Conservation (phyloP, 2,797 vertebrate genomes). For the Leucoraja ocellata region DNA sequence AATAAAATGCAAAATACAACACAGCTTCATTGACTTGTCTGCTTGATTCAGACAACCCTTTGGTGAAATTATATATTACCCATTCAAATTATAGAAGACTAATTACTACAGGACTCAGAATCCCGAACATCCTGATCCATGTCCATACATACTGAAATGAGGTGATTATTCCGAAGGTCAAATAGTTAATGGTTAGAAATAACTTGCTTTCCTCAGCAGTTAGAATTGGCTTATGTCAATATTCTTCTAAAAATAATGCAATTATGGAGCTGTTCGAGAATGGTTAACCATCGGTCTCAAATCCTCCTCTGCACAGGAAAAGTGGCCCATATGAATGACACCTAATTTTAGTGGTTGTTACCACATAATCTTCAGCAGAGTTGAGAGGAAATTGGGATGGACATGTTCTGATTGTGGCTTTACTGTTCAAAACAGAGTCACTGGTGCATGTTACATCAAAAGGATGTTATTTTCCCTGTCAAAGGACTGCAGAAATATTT, state of each 20-base stretch:
- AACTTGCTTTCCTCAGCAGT: neutral
- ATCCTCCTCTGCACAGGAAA: neutral
- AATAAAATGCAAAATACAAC: too few species aligned
- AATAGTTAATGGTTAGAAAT: neutral
- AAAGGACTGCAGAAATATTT: neutral
- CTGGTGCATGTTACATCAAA: neutral
- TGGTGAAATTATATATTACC: neutral
- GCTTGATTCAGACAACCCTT: too few species aligned
- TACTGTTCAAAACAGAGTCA: neutral
- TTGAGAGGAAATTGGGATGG: neutral
- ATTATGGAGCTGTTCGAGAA: neutral
- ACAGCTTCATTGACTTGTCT: too few species aligned
- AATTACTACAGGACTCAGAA: neutral
- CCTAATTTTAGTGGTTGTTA: neutral
- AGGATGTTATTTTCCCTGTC: neutral
- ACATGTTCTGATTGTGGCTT: neutral
- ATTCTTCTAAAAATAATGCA: neutral
- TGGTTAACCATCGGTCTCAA: neutral
- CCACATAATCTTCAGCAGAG: neutral
- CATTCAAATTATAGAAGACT: neutral
- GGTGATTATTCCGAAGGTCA: too few species aligned
- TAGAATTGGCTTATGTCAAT: neutral
- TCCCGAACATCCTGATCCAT: neutral
- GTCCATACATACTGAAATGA: neutral
- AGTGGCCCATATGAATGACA: neutral